Conservation (phyloP, 2,797 vertebrate species). For the Ptychobarbus kaznakovi region DNA sequence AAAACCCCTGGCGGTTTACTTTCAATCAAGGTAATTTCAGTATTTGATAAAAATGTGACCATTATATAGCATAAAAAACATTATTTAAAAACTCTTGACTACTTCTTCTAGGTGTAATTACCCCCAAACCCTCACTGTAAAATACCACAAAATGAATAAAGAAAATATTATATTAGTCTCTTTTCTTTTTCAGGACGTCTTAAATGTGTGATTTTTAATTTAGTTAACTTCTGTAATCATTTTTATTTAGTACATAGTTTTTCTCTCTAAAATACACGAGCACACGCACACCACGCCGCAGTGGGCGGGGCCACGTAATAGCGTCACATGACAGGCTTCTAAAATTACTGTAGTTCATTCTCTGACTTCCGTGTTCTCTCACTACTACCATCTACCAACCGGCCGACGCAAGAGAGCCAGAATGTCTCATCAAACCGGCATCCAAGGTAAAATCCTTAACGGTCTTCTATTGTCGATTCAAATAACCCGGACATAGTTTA, state of each 20-base stretch:
- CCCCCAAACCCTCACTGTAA: neutral
- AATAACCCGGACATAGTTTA: neutral
- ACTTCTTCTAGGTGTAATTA: neutral
- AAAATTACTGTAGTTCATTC: slow-evolving; percentile 54
- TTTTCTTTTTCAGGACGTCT: neutral
- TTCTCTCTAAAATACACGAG: neutral
- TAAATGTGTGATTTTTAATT: neutral
- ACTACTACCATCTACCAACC: slow-evolving; percentile 40
- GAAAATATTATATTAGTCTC: too few relatives aligned
- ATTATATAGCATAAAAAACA: neutral
- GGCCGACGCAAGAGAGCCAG: slow-evolving; percentile 53
- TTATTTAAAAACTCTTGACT: neutral
- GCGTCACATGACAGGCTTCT: slow-evolving; percentile 40
- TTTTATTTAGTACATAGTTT: neutral
- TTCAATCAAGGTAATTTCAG: neutral
- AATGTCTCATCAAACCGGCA: slow-evolving; percentile 90
- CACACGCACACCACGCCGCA: neutral
- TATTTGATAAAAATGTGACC: neutral
- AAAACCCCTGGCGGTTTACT: neutral
- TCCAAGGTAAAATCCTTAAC: slow-evolving; percentile 77
- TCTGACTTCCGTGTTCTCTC: slow-evolving; percentile 62
- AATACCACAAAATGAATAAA: neutral
- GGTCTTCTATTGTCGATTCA: neutral
- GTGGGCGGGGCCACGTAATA: slow-evolving; percentile 38
- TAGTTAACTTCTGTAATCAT: neutral